Base-by-base conservation (phyloP, 1,140 invertebrate species). In the Trichomalopsis sarcophagae region DNA sequence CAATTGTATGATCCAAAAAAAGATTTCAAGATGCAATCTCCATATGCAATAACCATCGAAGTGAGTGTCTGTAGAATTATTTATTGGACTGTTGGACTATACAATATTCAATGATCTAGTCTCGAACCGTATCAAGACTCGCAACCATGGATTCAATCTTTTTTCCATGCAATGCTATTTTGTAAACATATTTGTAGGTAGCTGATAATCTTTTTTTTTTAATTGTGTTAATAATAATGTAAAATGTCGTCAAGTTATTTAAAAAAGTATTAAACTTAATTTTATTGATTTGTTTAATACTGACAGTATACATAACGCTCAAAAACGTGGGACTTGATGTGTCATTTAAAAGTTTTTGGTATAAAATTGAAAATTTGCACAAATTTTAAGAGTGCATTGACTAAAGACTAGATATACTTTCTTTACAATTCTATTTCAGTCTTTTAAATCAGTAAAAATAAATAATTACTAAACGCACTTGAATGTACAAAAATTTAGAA, bases 1-100 rank as follows among this genome's bases (percentile, higher is more conserved):
- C 0, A 93, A 92, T 87, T 93, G 92, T 90, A 90, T 93, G 88
- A 90, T 93, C 86, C 90, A 93, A 68, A 93, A 93, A 87, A 93
- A 93, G 88, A 87, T 93, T 47, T 89, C 89, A 66, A 90, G 84
- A 74, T 93, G 92, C 87, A 90, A 90, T 88, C 90, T 93, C 79
- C 92, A 93, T 78, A 85, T 84, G 79, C 88, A 88, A 81, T 85
- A 84, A 87, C 47, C 6, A 76, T 14, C 14, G 40, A 68, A 75
- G 33, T 44, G 40, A 68, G 21, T 68, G 23, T 69, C n/a, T 78
- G 17, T 21, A 9, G 27, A 27, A 62, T 62, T 47, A 69, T 85
- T 30, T 68, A 68, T 40, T 14, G 10, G 30, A 78, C 47, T 81
- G 17, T 47, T 73, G 40, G 10, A 86, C 23, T 47, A 23, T 79